A percentile compares a stretch with the other conserved stretches of the same genome.
These are phyloP conservation scores for Pandemis corylana DNA, from an alignment of 2,888 invertebrate species.

Conservation along the genomic window DNA sequence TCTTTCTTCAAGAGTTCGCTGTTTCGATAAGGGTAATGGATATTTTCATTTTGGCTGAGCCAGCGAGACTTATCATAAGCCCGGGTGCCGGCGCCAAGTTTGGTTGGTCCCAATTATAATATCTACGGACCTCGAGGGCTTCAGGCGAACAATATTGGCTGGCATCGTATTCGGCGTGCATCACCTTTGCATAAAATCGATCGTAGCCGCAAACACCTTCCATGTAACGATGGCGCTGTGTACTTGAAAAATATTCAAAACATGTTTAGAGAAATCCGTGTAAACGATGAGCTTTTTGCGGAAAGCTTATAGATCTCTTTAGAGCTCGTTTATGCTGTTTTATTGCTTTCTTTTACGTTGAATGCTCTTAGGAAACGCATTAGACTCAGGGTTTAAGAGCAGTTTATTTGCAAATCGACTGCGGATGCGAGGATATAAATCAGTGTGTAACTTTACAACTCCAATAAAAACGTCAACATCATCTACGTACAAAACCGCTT, in stretches of 20 bases:
- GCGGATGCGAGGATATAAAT: conserved; percentile 4
- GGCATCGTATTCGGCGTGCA: conserved; percentile 48
- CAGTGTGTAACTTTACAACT: background rate
- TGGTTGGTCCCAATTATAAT: conserved; percentile 35
- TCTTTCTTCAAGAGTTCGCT: conserved; percentile 17
- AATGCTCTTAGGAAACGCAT: conserved; percentile 18
- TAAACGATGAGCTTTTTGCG: background rate
- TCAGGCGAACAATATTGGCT: conserved; percentile 41
- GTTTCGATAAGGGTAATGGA: conserved; percentile 20
- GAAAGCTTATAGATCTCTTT: conserved; percentile 1
- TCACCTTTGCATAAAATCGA: conserved; percentile 58
- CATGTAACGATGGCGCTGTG: conserved; percentile 16
- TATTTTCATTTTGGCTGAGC: conserved; percentile 28
- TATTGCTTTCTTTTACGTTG: conserved; percentile 20
- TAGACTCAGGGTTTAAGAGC: conserved; percentile 9
- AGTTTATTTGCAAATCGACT: conserved; percentile 21
- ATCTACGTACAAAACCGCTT: background rate
- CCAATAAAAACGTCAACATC: background rate
- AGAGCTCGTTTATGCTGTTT: conserved; percentile 14
- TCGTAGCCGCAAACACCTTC: conserved; percentile 50
- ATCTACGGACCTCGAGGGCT: conserved; percentile 20
- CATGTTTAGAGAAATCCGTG: conserved; percentile 13
- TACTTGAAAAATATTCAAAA: conserved; percentile 21
- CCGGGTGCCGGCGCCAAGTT: conserved; percentile 28
- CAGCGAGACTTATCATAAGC: conserved; percentile 19